Evolutionary conservation across 2,113 vertebrate genomes (phyloP), one percentile per base, ranked within the genome.

Genomic region (Alligator mississippiensis): DNA sequence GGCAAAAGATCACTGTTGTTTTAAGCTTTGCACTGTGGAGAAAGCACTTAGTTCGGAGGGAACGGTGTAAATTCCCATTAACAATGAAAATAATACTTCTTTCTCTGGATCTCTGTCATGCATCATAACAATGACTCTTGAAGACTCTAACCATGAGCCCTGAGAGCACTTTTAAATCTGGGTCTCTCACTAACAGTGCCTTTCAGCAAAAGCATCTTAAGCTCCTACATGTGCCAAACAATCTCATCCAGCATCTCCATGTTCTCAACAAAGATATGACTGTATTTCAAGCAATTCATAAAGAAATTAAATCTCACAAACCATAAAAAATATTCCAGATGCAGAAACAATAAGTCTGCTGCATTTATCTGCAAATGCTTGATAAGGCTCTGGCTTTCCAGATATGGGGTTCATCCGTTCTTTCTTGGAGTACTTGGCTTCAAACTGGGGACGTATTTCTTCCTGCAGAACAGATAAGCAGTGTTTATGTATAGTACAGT

Each of bases 301-400:
- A 93, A 91, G 76, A 92, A 96, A 92, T 28, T 58, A 93, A 96
- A 95, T 38, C 91, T 95, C 68, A 97, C 98, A 97, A 97, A 99
- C 99, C 99, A 99, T 99, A 97, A 99, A 99, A 98, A 99, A 99
- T 97, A 99, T 99, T 96, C 99, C 99, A 72, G 99, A 99, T 77
- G 98, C 98, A 96, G 98, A 99, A 96, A 99, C 98, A 15, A 99
- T 97, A 83, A 99, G 98, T 95, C 99, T 98, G 97, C 99, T 99
- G 98, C 99, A 99, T 98, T 99, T 99, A 97, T 99, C 99, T 78
- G 98, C 97, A 98, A 99, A 99, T 60, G 98, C 98, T 98, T 99
- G 99, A 89, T 99, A 98, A 94, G 99, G 99, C 97, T 99, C 99
- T 79, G 99, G 98, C 92, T 99, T 99, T 82, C 99, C 99, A 0